Evolutionary conservation across 2,888 invertebrate genomes (phyloP), one percentile per base, ranked within the genome.

Genomic region (Mythimna pallens): DNA sequence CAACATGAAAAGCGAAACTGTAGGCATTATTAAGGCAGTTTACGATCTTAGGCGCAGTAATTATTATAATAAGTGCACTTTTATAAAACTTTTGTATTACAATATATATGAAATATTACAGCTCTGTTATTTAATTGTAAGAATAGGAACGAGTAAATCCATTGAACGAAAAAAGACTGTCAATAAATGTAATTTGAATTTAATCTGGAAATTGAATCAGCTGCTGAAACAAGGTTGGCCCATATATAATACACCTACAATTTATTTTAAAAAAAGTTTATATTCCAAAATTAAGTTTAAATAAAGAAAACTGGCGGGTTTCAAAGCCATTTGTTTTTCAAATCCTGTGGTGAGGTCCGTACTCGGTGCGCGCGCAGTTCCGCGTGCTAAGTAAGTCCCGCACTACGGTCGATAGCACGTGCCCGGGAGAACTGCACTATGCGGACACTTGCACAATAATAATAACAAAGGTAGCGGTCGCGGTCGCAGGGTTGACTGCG

Each of bases 331-430:
- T 80, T 43, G 6, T 43, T 69, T 83, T 80, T 75, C 30, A 75
- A 83, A 76, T 66, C 52, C 52, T 55, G 30, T 55, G 63, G 57
- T 55, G 62, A 59, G 70, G 77, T 65, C 84, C 59, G 43, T 61
- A 65, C 62, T 40, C 30, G 58, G 83, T 85, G 87, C 86, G 88
- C 89, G 88, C 90, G 84, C 88, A 88, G 71, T 83, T 67, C 81
- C 80, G 81, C 76, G 81, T 78, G 80, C 79, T 81, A 65, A 83
- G 84, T 84, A 65, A 83, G 84, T 84, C 81, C 87, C 83, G 87
- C 80, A 81, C 83, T 80, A 86, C 89, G 93, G 92, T 93, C 93
- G 92, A 93, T 93, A 92, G 88, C 89, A 88, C 90, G 90, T 87
- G 88, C 84, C 85, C 81, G 78, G 65, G 81, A 81, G 80, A 77